Evolutionary conservation across 2,888 invertebrate species (phyloP).

Genomic region (Hydroisotoma schaefferi): DNA sequence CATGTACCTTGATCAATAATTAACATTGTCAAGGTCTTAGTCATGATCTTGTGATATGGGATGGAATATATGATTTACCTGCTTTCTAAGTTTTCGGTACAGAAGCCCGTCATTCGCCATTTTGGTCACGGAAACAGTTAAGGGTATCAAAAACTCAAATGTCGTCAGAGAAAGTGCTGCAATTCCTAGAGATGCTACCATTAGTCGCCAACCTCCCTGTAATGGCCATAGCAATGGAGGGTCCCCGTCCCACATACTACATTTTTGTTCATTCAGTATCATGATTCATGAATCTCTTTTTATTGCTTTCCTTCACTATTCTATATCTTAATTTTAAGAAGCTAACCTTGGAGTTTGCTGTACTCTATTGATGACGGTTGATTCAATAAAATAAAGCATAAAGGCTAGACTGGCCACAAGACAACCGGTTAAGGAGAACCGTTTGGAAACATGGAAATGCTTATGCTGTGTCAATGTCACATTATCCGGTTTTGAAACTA

Average conservation of each 20-base stretch:
- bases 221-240: conserved; percentile 46
- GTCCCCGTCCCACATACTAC: conserved; percentile 46
- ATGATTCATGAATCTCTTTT: not conserved
- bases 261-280: too few relatives aligned
- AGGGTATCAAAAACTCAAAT: conserved; percentile 47
- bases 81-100: conserved; percentile 47
- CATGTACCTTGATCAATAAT: conserved; percentile 12
- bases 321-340: not conserved
- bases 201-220: conserved; percentile 45
- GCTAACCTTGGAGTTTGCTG: conserved; percentile 44
- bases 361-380: conserved; percentile 46
- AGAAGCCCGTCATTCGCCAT: conserved; percentile 46
- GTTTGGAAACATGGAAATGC: conserved; percentile 46
- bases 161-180: conserved; percentile 44
- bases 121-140: conserved; percentile 40
- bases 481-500: conserved; percentile 45
- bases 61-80: conserved; percentile 20
- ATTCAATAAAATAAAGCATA: conserved; percentile 44
- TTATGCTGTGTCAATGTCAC: conserved; percentile 45
- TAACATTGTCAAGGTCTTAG: not conserved
- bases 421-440: conserved; percentile 45
- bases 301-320: too few relatives aligned
- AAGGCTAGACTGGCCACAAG: conserved; percentile 40
- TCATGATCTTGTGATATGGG: not conserved
- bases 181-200: conserved; percentile 43